phyloP scores from a whole-genome alignment of 2,113 vertebrate genomes.

The Megaceryle maxima region DNA sequence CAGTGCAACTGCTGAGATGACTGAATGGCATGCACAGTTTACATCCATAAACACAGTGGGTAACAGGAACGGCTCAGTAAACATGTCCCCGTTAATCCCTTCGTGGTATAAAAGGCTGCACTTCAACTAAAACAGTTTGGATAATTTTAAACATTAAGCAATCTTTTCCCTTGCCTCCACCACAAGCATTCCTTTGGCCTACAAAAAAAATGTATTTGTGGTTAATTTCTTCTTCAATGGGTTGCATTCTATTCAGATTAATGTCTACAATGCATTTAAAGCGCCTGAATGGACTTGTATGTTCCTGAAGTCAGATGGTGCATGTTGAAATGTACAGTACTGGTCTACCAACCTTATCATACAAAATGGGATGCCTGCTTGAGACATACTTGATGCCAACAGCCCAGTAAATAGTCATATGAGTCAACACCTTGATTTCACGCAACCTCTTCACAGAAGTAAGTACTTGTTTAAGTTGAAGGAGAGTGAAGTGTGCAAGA shows the following conservation, averaged over 20 bases:
- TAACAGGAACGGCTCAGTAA: slow-evolving; percentile 38
- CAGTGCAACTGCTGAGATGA: slow-evolving; percentile 30
- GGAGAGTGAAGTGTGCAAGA: background rate
- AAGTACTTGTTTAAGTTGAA: background rate
- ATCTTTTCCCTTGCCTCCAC: background rate
- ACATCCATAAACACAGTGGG: slow-evolving; percentile 54
- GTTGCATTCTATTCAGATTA: background rate
- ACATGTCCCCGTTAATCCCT: slow-evolving; percentile 58
- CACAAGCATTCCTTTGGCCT: background rate
- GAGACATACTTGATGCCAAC: background rate
- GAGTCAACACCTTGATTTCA: background rate
- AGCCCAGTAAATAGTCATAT: background rate
- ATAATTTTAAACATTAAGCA: slow-evolving; percentile 52
- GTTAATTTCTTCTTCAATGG: background rate
- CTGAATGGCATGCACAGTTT: slow-evolving; percentile 43
- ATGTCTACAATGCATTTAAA: background rate
- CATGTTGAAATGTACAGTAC: background rate
- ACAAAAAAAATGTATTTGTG: slow-evolving; percentile 39
- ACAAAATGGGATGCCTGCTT: background rate
- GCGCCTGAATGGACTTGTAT: background rate
- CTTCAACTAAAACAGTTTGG: slow-evolving; percentile 6
- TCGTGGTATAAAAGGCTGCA: background rate
- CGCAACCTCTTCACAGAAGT: background rate
- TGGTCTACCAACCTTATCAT: background rate
- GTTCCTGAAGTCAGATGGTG: background rate